These are phyloP conservation scores for Poecilobothrus nobilitatus DNA, from an alignment of 2,888 invertebrate genomes.

Conservation along the genomic window DNA sequence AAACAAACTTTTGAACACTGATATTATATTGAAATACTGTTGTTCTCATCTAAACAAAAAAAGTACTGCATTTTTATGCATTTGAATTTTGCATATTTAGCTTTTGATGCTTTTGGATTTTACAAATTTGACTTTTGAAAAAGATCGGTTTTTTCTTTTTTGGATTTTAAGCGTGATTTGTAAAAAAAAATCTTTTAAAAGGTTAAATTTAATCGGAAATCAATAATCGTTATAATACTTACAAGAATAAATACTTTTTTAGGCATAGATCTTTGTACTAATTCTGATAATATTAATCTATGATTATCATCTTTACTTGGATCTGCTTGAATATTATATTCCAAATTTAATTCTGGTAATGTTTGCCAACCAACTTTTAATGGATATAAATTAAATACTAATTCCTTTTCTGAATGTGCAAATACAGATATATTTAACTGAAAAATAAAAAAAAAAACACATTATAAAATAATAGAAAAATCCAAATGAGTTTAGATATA, in stretches of 20 bases:
- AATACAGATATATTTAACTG: constrained; percentile 43
- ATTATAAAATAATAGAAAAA: neutral
- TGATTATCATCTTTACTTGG: constrained; percentile 38
- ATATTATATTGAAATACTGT: too few species aligned
- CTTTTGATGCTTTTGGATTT: too few species aligned
- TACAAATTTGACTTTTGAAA: too few species aligned
- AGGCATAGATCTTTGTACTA: constrained; percentile 42
- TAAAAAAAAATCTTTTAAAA: too few species aligned
- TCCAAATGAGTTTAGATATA: neutral
- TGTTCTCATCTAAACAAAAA: too few species aligned
- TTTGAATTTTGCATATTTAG: too few species aligned
- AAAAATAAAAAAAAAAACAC: neutral
- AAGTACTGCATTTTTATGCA: too few species aligned
- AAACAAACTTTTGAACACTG: too few species aligned
- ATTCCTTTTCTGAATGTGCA: constrained; percentile 39
- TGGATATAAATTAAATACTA: constrained; percentile 42
- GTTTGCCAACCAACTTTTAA: constrained; percentile 43
- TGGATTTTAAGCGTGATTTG: too few species aligned
- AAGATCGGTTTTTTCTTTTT: too few species aligned
- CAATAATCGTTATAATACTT: too few species aligned
- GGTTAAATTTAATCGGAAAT: too few species aligned
- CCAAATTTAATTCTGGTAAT: constrained; percentile 39
- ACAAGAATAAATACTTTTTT: constrained; percentile 44
- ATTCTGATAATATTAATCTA: constrained; percentile 36
- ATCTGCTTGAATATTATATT: constrained; percentile 40